Conservation (phyloP, 2,113 vertebrate species). For the Neodon shergylaensis region DNA sequence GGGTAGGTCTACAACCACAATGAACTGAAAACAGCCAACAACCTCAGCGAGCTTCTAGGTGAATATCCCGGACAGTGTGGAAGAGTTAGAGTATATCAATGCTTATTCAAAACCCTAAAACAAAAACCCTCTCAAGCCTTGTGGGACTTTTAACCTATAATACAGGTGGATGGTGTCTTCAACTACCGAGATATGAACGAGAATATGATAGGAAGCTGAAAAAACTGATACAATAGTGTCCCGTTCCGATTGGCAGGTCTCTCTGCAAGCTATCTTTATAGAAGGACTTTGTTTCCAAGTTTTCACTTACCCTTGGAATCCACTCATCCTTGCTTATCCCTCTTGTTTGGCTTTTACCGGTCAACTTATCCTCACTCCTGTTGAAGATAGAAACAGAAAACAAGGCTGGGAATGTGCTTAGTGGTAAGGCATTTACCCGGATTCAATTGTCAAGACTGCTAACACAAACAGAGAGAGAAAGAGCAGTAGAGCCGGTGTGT, state of each 20-base stretch:
- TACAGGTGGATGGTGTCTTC: not conserved
- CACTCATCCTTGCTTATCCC: not conserved
- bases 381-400: slow-evolving; percentile 8
- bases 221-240: not conserved
- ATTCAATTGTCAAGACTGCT: not conserved
- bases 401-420: not conserved
- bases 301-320: not conserved
- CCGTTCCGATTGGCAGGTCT: not conserved
- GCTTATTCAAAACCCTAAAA: not conserved
- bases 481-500: not conserved
- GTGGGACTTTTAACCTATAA: not conserved
- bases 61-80: not conserved
- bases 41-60: not conserved
- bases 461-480: not conserved
- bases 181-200: not conserved
- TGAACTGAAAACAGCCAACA: not conserved
- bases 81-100: not conserved
- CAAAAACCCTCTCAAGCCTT: not conserved
- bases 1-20: not conserved
- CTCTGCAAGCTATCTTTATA: not conserved
- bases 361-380: not conserved
- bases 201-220: not conserved
- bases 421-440: not conserved
- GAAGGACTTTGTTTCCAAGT: slow-evolving; percentile 7
- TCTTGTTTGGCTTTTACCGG: not conserved